Percentiles rank a stretch among this genome's conserved stretches.
These are phyloP conservation scores for Galerucella calmariensis DNA, from an alignment of 2,888 invertebrate genomes.

Conservation along the genomic window DNA sequence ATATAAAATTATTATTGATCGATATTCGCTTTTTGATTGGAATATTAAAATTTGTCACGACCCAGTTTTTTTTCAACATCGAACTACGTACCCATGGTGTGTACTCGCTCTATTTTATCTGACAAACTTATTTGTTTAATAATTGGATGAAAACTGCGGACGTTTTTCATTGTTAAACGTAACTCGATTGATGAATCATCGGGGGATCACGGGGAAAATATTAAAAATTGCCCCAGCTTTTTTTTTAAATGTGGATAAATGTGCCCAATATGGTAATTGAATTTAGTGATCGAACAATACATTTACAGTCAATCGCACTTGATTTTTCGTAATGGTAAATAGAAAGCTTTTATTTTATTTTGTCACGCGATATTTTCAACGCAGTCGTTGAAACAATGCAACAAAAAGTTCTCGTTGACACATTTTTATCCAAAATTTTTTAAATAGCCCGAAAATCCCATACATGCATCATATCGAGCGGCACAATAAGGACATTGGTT, in stretches of 20 bases:
- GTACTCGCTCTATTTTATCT: background rate
- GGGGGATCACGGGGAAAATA: background rate
- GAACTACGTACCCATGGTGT: background rate
- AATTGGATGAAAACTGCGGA: slow-evolving; percentile 1
- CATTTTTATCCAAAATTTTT: too few relatives aligned
- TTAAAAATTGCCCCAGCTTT: background rate
- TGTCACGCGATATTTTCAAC: background rate
- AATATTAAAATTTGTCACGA: slow-evolving; percentile 19
- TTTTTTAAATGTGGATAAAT: background rate
- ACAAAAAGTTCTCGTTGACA: background rate
- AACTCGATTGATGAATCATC: background rate
- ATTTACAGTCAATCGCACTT: background rate
- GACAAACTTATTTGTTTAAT: background rate
- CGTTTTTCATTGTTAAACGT: background rate
- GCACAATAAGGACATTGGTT: too few relatives aligned
- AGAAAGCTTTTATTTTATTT: background rate
- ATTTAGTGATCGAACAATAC: slow-evolving; percentile 1
- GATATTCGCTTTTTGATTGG: slow-evolving; percentile 15
- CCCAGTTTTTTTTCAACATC: background rate
- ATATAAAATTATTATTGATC: background rate
- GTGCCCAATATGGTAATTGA: background rate
- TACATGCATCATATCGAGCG: too few relatives aligned
- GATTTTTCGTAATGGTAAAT: background rate
- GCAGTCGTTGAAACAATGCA: background rate
- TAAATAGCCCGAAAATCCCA: too few relatives aligned